These are phyloP conservation scores for Dryadula phaetusa DNA, from an alignment of 2,888 invertebrate genomes.

Conservation along the genomic window DNA sequence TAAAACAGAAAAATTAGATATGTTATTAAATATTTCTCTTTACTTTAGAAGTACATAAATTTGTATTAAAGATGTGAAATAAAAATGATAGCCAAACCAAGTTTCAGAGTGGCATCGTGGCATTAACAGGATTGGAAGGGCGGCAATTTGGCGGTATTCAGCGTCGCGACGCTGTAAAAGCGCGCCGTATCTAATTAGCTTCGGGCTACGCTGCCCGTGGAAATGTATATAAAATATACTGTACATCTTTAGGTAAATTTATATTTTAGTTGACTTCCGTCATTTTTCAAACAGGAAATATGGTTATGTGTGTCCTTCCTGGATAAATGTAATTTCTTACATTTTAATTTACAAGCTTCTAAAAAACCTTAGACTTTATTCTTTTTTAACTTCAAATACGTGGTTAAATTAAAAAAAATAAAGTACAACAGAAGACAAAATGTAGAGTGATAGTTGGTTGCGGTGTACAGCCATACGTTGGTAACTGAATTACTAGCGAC, in stretches of 20 bases:
- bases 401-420: not conserved
- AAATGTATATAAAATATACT: conserved; percentile 58
- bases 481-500: conserved; percentile 76
- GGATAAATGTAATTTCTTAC: not conserved
- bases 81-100: conserved; percentile 62
- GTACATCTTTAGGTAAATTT: conserved; percentile 42
- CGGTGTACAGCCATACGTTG: conserved; percentile 49
- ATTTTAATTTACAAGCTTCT: too few relatives aligned
- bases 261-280: conserved; percentile 26
- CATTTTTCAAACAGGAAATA: conserved; percentile 13
- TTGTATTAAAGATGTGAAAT: conserved; percentile 45
- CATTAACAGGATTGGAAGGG: conserved; percentile 79
- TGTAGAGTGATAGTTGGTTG: conserved; percentile 55
- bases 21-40: not conserved
- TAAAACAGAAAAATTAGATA: conserved; percentile 9
- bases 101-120: conserved; percentile 66
- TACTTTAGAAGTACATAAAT: conserved; percentile 15
- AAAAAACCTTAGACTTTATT: too few relatives aligned
- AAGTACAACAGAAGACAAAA: conserved; percentile 27
- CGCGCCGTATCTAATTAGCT: conserved; percentile 83
- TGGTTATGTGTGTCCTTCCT: not conserved
- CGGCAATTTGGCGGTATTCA: conserved; percentile 82
- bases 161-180: conserved; percentile 79
- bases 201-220: conserved; percentile 67
- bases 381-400: too few relatives aligned